Percentiles rank a stretch among this genome's conserved stretches.
These are phyloP conservation scores for Atopsyche davidsoni DNA, from an alignment of 1,140 invertebrate genomes.

Conservation along the genomic window DNA sequence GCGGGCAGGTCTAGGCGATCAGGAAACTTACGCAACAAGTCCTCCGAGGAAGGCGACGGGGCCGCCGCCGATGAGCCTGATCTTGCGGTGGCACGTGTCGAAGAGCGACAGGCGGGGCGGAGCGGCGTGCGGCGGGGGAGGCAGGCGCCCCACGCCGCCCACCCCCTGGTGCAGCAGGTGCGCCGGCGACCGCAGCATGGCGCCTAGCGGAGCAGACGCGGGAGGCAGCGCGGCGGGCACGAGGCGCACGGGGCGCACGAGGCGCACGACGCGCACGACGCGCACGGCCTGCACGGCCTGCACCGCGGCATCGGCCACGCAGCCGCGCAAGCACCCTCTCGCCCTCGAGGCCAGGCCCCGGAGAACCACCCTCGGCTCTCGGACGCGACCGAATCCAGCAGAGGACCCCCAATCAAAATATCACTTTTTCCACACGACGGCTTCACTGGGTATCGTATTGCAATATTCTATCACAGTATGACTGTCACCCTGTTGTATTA, in stretches of 20 bases:
- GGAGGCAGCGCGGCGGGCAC: slow-evolving; percentile 16
- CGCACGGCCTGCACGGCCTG: slow-evolving; percentile 31
- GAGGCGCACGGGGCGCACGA: slow-evolving; percentile 29
- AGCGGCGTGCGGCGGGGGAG: slow-evolving; percentile 35
- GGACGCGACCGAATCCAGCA: too few relatives aligned
- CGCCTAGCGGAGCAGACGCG: slow-evolving; percentile 8
- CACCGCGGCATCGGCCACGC: too few relatives aligned
- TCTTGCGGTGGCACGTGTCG: slow-evolving; percentile 65
- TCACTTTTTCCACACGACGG: too few relatives aligned
- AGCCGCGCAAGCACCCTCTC: too few relatives aligned
- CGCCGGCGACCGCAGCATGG: slow-evolving; percentile 45
- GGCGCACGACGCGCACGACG: slow-evolving; percentile 37
- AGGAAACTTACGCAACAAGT: slow-evolving; percentile 60
- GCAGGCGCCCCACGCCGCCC: slow-evolving; percentile 38
- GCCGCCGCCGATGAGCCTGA: slow-evolving; percentile 56
- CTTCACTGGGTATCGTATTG: too few relatives aligned
- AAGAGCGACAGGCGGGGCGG: slow-evolving; percentile 56
- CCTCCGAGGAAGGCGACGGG: slow-evolving; percentile 60
- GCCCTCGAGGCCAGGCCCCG: too few relatives aligned
- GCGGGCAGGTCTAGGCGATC: neutral
- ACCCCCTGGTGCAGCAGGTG: slow-evolving; percentile 34
- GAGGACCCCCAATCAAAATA: too few relatives aligned
- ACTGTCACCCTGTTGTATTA: too few relatives aligned
- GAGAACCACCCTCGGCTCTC: too few relatives aligned
- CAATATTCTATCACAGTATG: too few relatives aligned